phyloP scores from a whole-genome alignment of 2,888 invertebrate species.

The Thelaira solivaga region DNA sequence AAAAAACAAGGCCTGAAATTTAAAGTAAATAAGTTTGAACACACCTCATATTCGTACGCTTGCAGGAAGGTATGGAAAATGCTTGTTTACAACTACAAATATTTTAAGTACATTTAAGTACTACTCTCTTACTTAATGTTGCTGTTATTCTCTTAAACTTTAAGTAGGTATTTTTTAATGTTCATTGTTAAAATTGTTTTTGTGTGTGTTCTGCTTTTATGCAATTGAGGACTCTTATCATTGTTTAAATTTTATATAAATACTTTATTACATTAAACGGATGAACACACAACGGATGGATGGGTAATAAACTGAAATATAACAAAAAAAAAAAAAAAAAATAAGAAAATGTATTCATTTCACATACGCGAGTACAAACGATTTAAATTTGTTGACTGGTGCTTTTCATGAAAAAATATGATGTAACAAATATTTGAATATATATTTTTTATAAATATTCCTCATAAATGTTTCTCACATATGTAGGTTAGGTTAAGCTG shows the following conservation, averaged over 20 bases:
- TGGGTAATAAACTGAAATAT: slow-evolving; percentile 21
- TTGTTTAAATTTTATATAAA: slow-evolving; percentile 35
- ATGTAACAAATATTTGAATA: too few relatives aligned
- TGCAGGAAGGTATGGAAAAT: background rate
- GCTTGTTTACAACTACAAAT: background rate
- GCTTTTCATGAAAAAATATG: too few relatives aligned
- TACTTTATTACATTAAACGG: slow-evolving; percentile 32
- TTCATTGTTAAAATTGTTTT: slow-evolving; percentile 4
- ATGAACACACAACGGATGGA: slow-evolving; percentile 12
- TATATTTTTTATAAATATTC: too few relatives aligned
- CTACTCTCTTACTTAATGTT: slow-evolving; percentile 39
- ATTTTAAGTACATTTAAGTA: background rate
- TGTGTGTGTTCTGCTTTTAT: background rate
- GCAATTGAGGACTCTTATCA: slow-evolving; percentile 25
- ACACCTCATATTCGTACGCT: background rate
- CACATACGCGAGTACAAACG: background rate
- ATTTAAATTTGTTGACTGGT: slow-evolving; percentile 22
- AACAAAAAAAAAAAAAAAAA: background rate
- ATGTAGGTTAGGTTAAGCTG: too few relatives aligned
- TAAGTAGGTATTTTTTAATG: slow-evolving; percentile 17
- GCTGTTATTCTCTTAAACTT: slow-evolving; percentile 44
- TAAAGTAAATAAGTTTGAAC: too few relatives aligned
- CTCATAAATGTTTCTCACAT: too few relatives aligned
- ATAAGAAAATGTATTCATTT: too few relatives aligned
- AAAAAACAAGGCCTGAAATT: too few relatives aligned